A percentile compares a stretch with the other conserved stretches of the same genome.
Evolutionary conservation across 2,797 vertebrate species (phyloP).

Genomic region (Scarus forsteni): DNA sequence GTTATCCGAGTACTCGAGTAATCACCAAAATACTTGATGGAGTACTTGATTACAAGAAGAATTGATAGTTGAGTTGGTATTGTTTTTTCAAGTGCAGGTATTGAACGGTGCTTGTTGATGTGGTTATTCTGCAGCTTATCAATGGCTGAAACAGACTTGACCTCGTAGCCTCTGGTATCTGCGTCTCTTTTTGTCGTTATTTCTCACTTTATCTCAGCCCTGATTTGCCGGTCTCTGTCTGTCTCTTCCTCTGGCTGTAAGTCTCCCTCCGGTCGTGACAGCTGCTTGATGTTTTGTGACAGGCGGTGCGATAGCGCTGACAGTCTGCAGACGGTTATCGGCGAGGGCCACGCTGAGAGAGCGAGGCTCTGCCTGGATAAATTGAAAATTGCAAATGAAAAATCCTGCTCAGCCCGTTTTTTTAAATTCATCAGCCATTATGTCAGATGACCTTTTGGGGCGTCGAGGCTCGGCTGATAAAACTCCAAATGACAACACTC

Average conservation of each 20-base stretch:
- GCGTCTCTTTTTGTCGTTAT: not conserved
- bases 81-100: too few species aligned
- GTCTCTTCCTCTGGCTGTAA: slow-evolving; percentile 42
- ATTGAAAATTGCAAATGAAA: slow-evolving; percentile 99
- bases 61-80: too few species aligned
- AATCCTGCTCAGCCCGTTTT: slow-evolving; percentile 70
- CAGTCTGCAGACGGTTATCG: slow-evolving; percentile 98
- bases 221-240: slow-evolving; percentile 37
- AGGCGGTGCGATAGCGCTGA: slow-evolving; percentile 88
- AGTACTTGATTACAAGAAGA: too few species aligned
- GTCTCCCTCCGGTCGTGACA: slow-evolving; percentile 72
- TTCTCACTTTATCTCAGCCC: slow-evolving; percentile 1
- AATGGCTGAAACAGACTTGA: slow-evolving; percentile 24
- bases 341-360: slow-evolving; percentile 84
- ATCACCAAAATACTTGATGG: too few species aligned
- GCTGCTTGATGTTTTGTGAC: slow-evolving; percentile 98
- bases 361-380: slow-evolving; percentile 82
- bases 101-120: too few species aligned
- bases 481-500: slow-evolving; percentile 95
- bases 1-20: too few species aligned
- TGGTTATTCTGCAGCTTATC: not conserved
- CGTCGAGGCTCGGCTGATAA: slow-evolving; percentile 92
- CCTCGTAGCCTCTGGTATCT: slow-evolving; percentile 32
- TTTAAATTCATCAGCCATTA: slow-evolving; percentile 98
- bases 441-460: slow-evolving; percentile 99